Conservation (phyloP, 2,113 vertebrate species). For the Gorsachius goisagi region DNA sequence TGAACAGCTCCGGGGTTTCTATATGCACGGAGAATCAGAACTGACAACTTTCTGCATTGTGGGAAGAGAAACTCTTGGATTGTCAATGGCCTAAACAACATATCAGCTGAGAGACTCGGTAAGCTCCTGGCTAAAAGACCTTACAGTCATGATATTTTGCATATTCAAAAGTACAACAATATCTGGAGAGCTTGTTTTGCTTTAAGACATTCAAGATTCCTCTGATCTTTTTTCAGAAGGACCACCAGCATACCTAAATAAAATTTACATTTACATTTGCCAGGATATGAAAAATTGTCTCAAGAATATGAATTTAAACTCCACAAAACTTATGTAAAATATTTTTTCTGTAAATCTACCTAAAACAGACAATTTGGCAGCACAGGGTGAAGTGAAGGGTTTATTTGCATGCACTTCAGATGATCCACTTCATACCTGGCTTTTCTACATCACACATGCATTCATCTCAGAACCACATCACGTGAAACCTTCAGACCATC, state of each 20-base stretch:
- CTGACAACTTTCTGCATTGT: background rate
- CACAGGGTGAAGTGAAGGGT: background rate
- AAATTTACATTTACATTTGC: conserved; percentile 29
- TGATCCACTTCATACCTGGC: background rate
- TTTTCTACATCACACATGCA: background rate
- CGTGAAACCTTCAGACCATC: background rate
- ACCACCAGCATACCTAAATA: conserved; percentile 19
- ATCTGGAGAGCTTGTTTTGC: conserved; percentile 24
- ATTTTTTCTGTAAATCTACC: background rate
- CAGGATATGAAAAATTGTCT: background rate
- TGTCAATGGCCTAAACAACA: background rate
- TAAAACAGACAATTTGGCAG: background rate
- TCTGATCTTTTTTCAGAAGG: conserved; percentile 49
- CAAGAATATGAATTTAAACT: background rate
- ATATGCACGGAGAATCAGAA: background rate
- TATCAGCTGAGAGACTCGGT: background rate
- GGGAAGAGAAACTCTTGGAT: background rate
- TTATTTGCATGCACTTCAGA: background rate
- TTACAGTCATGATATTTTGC: background rate
- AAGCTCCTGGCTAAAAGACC: background rate
- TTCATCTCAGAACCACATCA: background rate
- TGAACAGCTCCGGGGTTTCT: background rate
- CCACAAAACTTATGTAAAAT: background rate
- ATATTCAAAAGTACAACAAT: conserved; percentile 29
- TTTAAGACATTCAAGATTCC: conserved; percentile 45